Conservation (phyloP, 2,113 vertebrate genomes). For the Trachemys scripta region DNA sequence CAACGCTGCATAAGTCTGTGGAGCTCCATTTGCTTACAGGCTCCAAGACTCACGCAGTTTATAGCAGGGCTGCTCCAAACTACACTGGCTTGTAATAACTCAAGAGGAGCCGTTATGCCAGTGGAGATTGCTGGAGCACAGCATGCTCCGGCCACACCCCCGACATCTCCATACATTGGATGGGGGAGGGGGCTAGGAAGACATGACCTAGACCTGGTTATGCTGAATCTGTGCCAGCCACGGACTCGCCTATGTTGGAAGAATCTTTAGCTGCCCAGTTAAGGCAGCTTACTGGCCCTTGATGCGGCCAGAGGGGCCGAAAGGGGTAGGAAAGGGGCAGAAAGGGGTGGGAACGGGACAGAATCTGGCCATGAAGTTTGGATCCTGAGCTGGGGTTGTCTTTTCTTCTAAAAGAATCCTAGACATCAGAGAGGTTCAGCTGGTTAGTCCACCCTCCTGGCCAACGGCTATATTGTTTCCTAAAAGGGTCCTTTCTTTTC, state of each 20-base stretch:
- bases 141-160: neutral
- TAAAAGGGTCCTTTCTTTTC: neutral
- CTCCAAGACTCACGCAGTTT: neutral
- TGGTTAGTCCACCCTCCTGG: neutral
- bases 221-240: neutral
- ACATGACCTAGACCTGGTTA: neutral
- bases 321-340: neutral
- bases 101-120: neutral
- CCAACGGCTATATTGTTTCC: neutral
- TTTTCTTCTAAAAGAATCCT: neutral
- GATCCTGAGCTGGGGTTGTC: neutral
- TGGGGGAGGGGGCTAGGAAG: neutral
- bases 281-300: neutral
- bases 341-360: neutral
- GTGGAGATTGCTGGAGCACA: neutral
- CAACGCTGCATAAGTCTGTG: neutral
- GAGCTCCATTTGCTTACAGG: neutral
- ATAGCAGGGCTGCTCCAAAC: neutral
- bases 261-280: neutral
- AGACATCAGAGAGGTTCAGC: neutral
- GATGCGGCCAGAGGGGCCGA: neutral
- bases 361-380: neutral
- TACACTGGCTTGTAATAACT: neutral
- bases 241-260: neutral
- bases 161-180: neutral